Evolutionary conservation across 2,888 invertebrate genomes (phyloP).

Genomic region (Tipula unca): DNA sequence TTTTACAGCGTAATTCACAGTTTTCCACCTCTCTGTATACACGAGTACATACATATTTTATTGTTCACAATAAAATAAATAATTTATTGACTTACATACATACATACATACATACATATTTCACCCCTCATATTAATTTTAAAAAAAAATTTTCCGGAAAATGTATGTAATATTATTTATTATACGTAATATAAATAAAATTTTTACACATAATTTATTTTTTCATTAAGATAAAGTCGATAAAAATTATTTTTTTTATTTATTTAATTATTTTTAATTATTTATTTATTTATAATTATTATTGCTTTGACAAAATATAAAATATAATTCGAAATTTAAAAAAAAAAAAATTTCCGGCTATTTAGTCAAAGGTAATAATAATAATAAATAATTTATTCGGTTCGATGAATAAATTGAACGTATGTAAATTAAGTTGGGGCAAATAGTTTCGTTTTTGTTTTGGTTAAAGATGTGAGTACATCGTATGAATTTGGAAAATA

Average conservation of each 20-base stretch:
- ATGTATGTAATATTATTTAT: neutral
- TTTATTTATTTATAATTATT: neutral
- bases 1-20: too few relatives aligned
- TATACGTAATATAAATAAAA: neutral
- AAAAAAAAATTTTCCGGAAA: neutral
- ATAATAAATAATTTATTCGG: neutral
- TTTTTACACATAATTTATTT: neutral
- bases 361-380: neutral
- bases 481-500: too few relatives aligned
- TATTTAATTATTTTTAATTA: neutral
- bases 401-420: neutral
- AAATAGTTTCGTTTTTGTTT: neutral
- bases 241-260: neutral
- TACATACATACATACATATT: too few relatives aligned
- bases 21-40: neutral
- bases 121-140: too few relatives aligned
- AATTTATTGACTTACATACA: too few relatives aligned
- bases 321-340: neutral
- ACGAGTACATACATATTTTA: too few relatives aligned
- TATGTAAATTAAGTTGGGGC: neutral
- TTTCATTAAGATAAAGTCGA: neutral
- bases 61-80: too few relatives aligned
- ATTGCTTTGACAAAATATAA: neutral
- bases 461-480: too few relatives aligned
- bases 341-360: neutral